Base-by-base conservation (phyloP, 2,888 invertebrate genomes). In the Polydrusus cervinus region DNA sequence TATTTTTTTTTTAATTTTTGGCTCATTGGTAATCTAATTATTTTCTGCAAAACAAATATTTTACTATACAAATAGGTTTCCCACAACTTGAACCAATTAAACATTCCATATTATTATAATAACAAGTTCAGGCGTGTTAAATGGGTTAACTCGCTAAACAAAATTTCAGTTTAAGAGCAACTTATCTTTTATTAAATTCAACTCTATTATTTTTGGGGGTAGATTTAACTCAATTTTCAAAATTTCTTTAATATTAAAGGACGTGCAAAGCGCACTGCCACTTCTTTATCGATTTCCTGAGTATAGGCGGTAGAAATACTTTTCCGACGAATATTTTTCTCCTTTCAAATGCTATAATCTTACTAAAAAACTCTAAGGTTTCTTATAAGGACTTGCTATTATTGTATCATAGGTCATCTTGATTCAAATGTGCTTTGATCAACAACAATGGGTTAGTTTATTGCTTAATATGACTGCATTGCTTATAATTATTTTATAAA, bases 201-300 rank as follows among this genome's bases (percentile, higher is more conserved):
- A 8, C 30, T 60, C 9, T 30, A 9, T 61, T 2, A 38, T 47
- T 25, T 14, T n/a, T 16, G 25, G 64, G 11, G 14, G 49, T 64
- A 14, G 16, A 47, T 49, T 34, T 25, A 47, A 20, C 45, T 20
- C 47, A 11, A 47, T 68, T 68, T 68, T 57, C 11, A 40, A 60
- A 60, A 47, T 64, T 69, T 67, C 67, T 72, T 75, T 73, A 73
- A 61, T 65, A 57, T 51, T 78, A 75, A 70, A 25, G 60, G 71
- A 65, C 72, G 70, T 66, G 51, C 73, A 69, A 67, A 77, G 76
- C 76, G 75, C 78, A 70, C 77, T 78, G 78, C 73, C 77, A 75
- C 73, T 71, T 76, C 78, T 66, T 73, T 75, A 78, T 78, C 74
- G 78, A 78, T 78, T 65, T 57, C 55, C 51, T 69, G 71, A 49